These are phyloP conservation scores for Brotula barbata DNA, from an alignment of 2,797 vertebrate species.

Conservation along the genomic window DNA sequence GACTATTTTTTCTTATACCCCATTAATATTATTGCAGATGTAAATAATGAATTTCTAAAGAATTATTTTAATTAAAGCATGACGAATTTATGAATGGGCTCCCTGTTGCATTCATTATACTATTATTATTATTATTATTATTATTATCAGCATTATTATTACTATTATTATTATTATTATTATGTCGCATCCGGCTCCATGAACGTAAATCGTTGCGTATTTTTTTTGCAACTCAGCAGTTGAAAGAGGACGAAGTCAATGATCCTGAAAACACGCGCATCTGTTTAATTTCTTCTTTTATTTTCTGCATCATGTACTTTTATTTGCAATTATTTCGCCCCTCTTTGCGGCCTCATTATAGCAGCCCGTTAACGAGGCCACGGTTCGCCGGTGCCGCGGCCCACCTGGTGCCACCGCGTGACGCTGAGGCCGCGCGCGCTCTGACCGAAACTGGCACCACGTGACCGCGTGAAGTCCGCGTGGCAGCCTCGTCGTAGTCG, in stretches of 20 bases:
- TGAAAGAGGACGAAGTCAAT: constrained; percentile 86
- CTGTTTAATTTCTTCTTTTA: constrained; percentile 94
- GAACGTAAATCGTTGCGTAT: constrained; percentile 32
- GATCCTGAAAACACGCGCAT: constrained; percentile 91
- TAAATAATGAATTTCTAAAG: constrained; percentile 86
- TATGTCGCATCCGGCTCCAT: constrained; percentile 1
- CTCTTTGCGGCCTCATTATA: constrained; percentile 81
- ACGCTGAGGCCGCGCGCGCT: constrained; percentile 15
- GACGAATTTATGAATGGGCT: constrained; percentile 66
- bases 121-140: constrained; percentile 6
- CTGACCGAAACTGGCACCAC: background rate
- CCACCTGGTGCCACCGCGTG: constrained; percentile 78
- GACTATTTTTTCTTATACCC: constrained; percentile 81
- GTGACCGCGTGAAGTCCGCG: background rate
- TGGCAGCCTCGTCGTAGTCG: background rate
- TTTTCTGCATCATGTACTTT: constrained; percentile 96
- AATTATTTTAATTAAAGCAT: constrained; percentile 92
- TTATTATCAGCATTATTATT: constrained; percentile 12
- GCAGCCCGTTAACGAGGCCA: constrained; percentile 79
- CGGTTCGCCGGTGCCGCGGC: constrained; percentile 74
- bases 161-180: constrained; percentile 17
- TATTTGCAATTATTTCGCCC: constrained; percentile 89
- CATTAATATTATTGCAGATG: constrained; percentile 83
- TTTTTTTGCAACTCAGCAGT: constrained; percentile 68
- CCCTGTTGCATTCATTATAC: constrained; percentile 28